Evolutionary conservation across 35 echinoderm and acorn worm genomes (phyloP), one percentile per base, ranked within the genome.

Genomic region (Ptychodera flava): DNA sequence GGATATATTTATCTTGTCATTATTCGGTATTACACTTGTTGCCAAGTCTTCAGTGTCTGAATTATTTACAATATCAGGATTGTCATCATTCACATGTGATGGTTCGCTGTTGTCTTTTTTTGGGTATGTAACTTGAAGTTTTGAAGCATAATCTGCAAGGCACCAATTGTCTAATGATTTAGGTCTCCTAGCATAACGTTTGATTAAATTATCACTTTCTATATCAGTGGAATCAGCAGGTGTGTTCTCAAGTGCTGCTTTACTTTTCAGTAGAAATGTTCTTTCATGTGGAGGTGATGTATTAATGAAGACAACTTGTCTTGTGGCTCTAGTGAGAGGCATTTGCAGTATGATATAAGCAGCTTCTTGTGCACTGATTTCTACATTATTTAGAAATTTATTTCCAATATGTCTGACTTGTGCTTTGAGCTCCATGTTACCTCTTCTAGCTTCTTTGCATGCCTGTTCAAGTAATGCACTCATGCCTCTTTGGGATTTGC

Each of bases 331-430:
- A 77, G 81, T 86, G 27, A 93, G 32, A 32, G 91, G 78, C 82
- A 93, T 85, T 82, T 89, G 87, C 12, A 93, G 83, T 30, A 89
- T 38, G 0, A 89, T 33, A 79, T 93, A 93, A 0, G 53, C 88
- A 77, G 87, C 91, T 35, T 93, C 91, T 86, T 93, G 91, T 36
- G 91, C 91, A 93, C 91, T 81, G 35, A 93, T 38, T 86, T 93
- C 91, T 77, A 89, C 87, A 93, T 85, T 77, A 36, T 93, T 93
- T n/a, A n/a, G n/a, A n/a, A n/a, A n/a, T n/a, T n/a, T n/a, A n/a
- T n/a, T n/a, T n/a, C n/a, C n/a, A n/a, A n/a, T n/a, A n/a, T n/a
- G n/a, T n/a, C n/a, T n/a, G n/a, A n/a, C n/a, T n/a, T n/a, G n/a
- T n/a, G n/a, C n/a, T n/a, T n/a, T n/a, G n/a, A n/a, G n/a, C n/a